Base-by-base conservation (phyloP, 1,140 invertebrate genomes). In the Bicyclus anynana region DNA sequence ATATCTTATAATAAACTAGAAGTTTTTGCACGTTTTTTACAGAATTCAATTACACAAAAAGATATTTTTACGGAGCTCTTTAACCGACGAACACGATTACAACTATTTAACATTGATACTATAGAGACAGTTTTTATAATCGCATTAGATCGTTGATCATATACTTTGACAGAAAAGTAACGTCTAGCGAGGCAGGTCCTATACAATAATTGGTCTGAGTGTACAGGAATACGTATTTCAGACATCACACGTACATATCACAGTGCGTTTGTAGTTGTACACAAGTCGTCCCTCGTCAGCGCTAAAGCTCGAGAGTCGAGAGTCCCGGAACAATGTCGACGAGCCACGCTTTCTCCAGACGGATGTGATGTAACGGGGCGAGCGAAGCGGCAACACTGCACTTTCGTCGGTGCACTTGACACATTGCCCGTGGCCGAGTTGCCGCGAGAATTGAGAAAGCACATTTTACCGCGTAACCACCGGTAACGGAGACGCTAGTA, bases 401-500 rank as follows among this genome's bases (percentile, higher is more conserved):
- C 83, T 86, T 87, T 87, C 83, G 68, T 77, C 77, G 73, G 68
- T 72, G 81, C 85, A 84, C 85, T 87, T 87, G 84, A 87, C 84
- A 86, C 78, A 86, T 70, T 87, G 84, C 69, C 84, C 83, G 74
- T 87, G 84, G 84, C 84, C 83, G 81, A 82, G 65, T 84, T 87
- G 77, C 76, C 77, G 70, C 84, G 80, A 80, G 23, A 23, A 23
- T 23, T 23, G 23, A 23, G 84, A 87, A 86, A 87, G 84, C 78
- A 86, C 82, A 83, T 85, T 85, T 85, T 84, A 85, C 81, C 78
- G 74, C 80, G 83, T 83, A 84, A 83, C 75, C 65, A 67, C 64
- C 67, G 68, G 77, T 80, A 83, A 85, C 79, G 62, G 75, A 71
- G 72, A 83, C 82, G 82, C 74, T 80, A 81, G 75, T 74, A 78